Conservation (phyloP, 2,888 invertebrate genomes). For the Erynnis tages region DNA sequence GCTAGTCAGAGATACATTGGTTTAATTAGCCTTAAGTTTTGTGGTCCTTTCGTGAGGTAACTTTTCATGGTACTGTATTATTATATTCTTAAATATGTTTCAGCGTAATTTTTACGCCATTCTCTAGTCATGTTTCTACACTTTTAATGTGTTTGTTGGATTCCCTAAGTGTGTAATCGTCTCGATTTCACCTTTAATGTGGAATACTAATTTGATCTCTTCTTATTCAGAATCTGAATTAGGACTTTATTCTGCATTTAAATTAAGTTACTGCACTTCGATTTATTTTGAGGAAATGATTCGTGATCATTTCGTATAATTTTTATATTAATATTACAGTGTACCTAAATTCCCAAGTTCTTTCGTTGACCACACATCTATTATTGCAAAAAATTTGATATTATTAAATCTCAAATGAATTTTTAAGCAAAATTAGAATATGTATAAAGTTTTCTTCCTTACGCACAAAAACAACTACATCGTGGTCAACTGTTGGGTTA, state of each 20-base stretch:
- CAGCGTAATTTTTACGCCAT: conserved; percentile 47
- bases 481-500: conserved; percentile 7
- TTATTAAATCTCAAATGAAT: too few species aligned
- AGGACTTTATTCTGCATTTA: too few species aligned
- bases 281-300: too few species aligned
- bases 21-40: conserved; percentile 60
- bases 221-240: not conserved
- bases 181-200: not conserved
- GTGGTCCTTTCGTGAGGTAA: conserved; percentile 46
- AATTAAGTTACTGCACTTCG: too few species aligned
- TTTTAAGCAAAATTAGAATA: not conserved
- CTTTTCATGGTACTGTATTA: conserved; percentile 49
- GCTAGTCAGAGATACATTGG: conserved; percentile 73
- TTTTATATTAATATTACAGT: not conserved
- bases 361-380: not conserved
- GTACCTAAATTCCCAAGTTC: not conserved
- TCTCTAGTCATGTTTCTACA: conserved; percentile 68
- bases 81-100: conserved; percentile 55
- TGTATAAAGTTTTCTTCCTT: not conserved
- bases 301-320: not conserved
- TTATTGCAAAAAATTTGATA: not conserved
- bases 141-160: conserved; percentile 44
- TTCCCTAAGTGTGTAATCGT: conserved; percentile 28
- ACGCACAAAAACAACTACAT: not conserved
- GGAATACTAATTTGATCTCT: conserved; percentile 1